These are phyloP conservation scores for Oopsacas minuta DNA, from an alignment of 37 sponge, comb jelly and placozoan species.

Conservation along the genomic window DNA sequence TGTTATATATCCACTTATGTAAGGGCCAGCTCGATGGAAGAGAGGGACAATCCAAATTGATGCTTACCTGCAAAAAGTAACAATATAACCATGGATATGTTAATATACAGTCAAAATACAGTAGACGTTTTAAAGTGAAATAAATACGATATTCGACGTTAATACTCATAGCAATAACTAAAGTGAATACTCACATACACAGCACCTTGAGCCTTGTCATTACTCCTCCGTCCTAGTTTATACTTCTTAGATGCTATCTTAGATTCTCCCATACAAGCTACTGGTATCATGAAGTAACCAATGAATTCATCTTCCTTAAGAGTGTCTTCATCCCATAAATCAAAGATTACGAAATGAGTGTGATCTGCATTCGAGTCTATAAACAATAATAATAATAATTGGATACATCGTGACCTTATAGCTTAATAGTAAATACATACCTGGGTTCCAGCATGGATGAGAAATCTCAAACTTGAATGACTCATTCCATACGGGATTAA, in stretches of 20 bases:
- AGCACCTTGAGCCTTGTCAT: background rate
- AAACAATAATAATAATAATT: background rate
- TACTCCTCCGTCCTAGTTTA: background rate
- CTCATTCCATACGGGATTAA: background rate
- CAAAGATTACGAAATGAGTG: background rate
- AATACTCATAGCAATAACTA: too few relatives aligned
- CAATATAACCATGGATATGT: too few relatives aligned
- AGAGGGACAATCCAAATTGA: background rate
- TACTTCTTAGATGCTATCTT: background rate
- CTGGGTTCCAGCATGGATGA: slow-evolving; percentile 7
- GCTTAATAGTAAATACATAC: background rate
- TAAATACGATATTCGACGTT: too few relatives aligned
- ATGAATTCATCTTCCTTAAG: background rate
- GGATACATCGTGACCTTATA: background rate
- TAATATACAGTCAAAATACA: too few relatives aligned
- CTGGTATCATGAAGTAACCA: background rate
- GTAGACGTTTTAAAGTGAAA: too few relatives aligned
- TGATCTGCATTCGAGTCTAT: background rate
- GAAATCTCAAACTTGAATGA: slow-evolving; percentile 5
- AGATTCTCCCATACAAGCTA: background rate
- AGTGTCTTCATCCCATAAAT: background rate
- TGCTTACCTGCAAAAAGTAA: background rate
- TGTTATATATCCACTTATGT: background rate
- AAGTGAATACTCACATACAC: background rate
- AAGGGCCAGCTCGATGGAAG: background rate